These are phyloP conservation scores for Parnassius mnemosyne DNA, from an alignment of 2,888 invertebrate genomes.

Conservation along the genomic window DNA sequence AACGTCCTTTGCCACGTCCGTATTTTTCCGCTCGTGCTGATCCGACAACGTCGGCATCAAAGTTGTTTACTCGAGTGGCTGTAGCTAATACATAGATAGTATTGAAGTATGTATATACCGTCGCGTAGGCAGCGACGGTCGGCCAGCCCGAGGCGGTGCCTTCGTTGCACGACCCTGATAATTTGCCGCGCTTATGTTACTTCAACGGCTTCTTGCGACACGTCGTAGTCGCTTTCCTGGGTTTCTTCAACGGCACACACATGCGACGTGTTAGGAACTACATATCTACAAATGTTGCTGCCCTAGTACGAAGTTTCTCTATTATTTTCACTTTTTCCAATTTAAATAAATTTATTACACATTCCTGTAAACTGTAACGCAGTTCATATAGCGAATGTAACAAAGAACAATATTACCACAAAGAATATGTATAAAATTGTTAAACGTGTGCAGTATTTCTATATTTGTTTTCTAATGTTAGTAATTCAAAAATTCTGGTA, in stretches of 20 bases:
- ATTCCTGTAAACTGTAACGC: not conserved
- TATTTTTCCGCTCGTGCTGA: conserved; percentile 61
- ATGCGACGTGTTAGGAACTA: conserved; percentile 34
- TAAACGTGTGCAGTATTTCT: too few relatives aligned
- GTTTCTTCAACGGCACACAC: conserved; percentile 57
- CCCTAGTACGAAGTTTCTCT: conserved; percentile 23
- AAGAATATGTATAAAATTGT: too few relatives aligned
- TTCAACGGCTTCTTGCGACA: conserved; percentile 79
- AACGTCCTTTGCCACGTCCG: conserved; percentile 59
- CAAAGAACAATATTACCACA: too few relatives aligned
- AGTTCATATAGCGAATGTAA: too few relatives aligned
- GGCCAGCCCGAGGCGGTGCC: conserved; percentile 58
- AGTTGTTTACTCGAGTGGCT: conserved; percentile 53
- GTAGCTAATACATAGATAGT: conserved; percentile 44
- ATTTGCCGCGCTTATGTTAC: conserved; percentile 78
- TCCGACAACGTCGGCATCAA: conserved; percentile 49
- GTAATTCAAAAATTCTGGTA: too few relatives aligned
- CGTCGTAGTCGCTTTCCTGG: conserved; percentile 62
- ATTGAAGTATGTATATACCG: conserved; percentile 31
- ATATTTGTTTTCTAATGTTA: too few relatives aligned
- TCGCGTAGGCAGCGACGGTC: conserved; percentile 64
- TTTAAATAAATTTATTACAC: conserved; percentile 8
- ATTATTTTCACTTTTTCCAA: conserved; percentile 18
- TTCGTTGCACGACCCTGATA: conserved; percentile 75
- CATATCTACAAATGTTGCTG: conserved; percentile 10